Percentiles rank a stretch among this genome's conserved stretches.
Conservation (phyloP, 2,113 vertebrate species). For the Erythrocercus mccallii region DNA sequence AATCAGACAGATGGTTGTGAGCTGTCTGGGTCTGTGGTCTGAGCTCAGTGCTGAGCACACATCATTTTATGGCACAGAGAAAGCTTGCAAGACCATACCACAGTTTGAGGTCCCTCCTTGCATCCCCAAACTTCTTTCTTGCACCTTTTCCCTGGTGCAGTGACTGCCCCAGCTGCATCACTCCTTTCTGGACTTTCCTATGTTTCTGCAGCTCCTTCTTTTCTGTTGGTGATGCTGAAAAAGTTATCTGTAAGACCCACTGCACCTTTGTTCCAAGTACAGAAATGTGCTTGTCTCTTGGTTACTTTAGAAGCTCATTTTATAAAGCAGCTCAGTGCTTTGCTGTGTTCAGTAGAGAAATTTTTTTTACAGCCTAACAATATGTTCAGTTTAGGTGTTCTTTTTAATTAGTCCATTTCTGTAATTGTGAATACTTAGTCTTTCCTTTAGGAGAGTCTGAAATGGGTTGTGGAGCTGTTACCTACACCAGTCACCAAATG, state of each 20-base stretch:
- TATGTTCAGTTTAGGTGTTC: not conserved
- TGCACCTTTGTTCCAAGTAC: not conserved
- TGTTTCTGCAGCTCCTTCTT: not conserved
- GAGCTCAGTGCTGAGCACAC: not conserved
- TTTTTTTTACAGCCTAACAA: not conserved
- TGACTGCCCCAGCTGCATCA: not conserved
- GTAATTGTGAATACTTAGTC: not conserved
- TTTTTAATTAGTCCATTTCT: not conserved
- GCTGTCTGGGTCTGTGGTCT: not conserved
- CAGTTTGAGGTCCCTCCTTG: not conserved
- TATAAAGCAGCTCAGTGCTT: not conserved
- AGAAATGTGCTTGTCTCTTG: not conserved
- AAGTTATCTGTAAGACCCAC: not conserved
- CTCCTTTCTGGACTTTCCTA: not conserved
- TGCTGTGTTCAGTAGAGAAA: not conserved
- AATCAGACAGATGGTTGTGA: not conserved
- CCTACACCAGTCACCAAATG: not conserved
- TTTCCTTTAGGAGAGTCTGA: not conserved
- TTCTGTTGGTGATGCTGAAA: not conserved
- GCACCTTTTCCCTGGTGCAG: not conserved
- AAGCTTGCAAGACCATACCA: not conserved
- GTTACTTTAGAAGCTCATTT: not conserved
- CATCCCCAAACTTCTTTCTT: not conserved
- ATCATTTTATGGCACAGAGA: not conserved
- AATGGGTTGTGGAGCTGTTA: not conserved